Evolutionary conservation across 1,140 invertebrate genomes (phyloP), one percentile per base, ranked within the genome.

Genomic region (Melitaea cinxia): DNA sequence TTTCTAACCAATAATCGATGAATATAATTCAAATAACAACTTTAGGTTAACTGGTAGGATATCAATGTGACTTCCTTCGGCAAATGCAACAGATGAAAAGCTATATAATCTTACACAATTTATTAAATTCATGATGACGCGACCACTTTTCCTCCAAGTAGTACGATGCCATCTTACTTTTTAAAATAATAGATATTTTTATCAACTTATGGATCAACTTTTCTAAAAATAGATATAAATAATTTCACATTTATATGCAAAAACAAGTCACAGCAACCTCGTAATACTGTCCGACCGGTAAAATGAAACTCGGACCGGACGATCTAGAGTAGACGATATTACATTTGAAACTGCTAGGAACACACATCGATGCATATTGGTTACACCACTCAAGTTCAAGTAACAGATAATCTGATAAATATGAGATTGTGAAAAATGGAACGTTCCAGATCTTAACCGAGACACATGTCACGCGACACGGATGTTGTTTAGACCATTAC

Each of bases 261-360:
- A 47, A 47, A 23, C 42, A 12, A 23, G 65, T 55, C 56, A 12
- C 1, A 12, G 35, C 50, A 64, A 49, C 61, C 42, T 60, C 60
- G 35, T 68, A 50, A 56, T 55, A 57, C 42, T 15, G 30, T 23
- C 28, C 4, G 26, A 24, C 70, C 39, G 39, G 72, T 72, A 73
- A 77, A 77, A 75, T 64, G 70, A 80, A 82, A 79, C 76, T 66
- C 26, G 61, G 72, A 63, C 74, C 80, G 72, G 74, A 78, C 66
- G 64, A 65, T 59, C 50, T 64, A 66, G 62, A 50, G 45, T 64
- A 66, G 62, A 50, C 67, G 78, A 81, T 82, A 85, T 78, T 75
- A 77, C 73, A 77, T 81, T 81, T 78, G 80, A 85, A 85, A 81
- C 80, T 75, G 77, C 77, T 79, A 75, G 58, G 39, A 73, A 53